phyloP scores from a whole-genome alignment of 2,113 vertebrate genomes.

The Leiothrix lutea region DNA sequence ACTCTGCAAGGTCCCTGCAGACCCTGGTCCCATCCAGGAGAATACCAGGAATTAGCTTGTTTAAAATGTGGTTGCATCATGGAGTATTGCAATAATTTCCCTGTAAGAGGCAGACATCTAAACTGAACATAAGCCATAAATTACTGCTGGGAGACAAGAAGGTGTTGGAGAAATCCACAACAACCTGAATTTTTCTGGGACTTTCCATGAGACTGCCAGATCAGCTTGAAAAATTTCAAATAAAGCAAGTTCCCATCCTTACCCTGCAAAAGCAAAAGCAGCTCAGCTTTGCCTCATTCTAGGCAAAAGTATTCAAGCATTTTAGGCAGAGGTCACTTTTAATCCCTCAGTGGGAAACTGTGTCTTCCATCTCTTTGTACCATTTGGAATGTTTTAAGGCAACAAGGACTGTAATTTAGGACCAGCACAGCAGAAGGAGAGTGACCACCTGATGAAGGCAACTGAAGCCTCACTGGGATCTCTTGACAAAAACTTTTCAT shows the following conservation, averaged over 20 bases:
- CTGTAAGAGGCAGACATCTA: not conserved
- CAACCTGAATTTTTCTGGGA: not conserved
- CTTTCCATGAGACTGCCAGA: not conserved
- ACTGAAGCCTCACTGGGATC: not conserved
- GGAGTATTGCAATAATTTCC: not conserved
- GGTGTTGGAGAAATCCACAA: not conserved
- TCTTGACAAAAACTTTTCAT: not conserved
- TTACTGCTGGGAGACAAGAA: not conserved
- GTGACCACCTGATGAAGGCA: not conserved
- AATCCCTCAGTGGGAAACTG: not conserved
- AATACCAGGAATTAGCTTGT: not conserved
- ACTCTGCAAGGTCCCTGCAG: not conserved
- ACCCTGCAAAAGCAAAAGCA: not conserved
- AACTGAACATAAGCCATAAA: rapidly evolving
- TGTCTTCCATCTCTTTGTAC: not conserved
- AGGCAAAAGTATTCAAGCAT: not conserved
- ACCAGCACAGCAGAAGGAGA: not conserved
- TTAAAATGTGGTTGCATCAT: not conserved
- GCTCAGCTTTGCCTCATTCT: not conserved
- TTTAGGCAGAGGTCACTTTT: not conserved
- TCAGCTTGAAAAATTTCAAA: not conserved
- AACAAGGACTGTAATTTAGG: constrained; percentile 1
- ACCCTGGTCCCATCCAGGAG: not conserved
- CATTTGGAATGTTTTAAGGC: not conserved
- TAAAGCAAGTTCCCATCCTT: not conserved